These are phyloP conservation scores for Philhelius pedissequus DNA, from an alignment of 2,888 invertebrate species.

Conservation along the genomic window DNA sequence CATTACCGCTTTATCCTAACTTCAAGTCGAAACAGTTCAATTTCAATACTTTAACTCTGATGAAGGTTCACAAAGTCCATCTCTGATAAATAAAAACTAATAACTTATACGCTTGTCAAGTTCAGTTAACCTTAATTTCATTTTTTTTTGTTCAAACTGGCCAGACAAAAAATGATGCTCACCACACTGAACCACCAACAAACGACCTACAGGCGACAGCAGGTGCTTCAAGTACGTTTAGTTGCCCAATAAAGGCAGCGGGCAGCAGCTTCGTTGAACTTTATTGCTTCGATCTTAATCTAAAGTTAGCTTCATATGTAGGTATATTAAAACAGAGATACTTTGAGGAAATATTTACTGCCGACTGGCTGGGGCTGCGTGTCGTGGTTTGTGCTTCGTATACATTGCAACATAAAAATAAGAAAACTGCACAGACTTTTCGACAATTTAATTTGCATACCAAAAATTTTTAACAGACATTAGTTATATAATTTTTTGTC, in stretches of 20 bases:
- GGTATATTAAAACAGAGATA: neutral
- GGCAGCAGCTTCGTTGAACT: constrained; percentile 25
- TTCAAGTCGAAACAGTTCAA: constrained; percentile 7
- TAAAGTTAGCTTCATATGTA: neutral
- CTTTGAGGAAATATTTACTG: constrained; percentile 36
- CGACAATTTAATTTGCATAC: constrained; percentile 52
- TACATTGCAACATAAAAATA: constrained; percentile 36
- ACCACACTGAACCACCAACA: neutral
- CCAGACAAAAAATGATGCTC: constrained; percentile 3
- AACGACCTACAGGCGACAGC: constrained; percentile 19
- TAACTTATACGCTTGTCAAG: constrained; percentile 18
- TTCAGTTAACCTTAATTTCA: constrained; percentile 7
- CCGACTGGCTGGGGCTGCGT: constrained; percentile 19
- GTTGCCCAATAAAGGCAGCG: constrained; percentile 24
- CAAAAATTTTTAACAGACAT: constrained; percentile 22
- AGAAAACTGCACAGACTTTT: constrained; percentile 30
- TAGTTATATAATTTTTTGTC: constrained; percentile 32
- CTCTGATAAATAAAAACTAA: constrained; percentile 13
- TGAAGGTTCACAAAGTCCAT: constrained; percentile 28
- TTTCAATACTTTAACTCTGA: neutral
- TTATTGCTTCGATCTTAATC: constrained; percentile 51
- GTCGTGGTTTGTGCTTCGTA: neutral
- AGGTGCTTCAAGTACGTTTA: constrained; percentile 32
- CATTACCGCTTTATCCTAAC: neutral
- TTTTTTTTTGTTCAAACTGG: neutral